Evolutionary conservation across 2,888 invertebrate species (phyloP).

Genomic region (Melanophora roralis): DNA sequence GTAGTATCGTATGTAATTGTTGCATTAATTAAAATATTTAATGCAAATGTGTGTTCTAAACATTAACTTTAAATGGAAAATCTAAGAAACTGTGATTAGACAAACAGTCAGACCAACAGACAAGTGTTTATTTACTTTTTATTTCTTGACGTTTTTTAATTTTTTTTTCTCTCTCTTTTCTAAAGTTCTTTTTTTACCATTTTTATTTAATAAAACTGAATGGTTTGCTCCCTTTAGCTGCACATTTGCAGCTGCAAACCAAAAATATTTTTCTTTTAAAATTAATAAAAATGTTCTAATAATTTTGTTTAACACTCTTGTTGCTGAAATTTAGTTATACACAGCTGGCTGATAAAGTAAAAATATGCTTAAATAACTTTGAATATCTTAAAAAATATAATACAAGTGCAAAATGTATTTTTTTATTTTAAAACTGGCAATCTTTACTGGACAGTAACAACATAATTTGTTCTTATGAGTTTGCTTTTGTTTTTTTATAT

Average conservation of each 20-base stretch:
- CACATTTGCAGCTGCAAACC: constrained; percentile 44
- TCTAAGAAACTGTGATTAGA: neutral
- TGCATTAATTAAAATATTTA: constrained; percentile 52
- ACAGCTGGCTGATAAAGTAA: constrained; percentile 47
- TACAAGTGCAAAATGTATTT: constrained; percentile 17
- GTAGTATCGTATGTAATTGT: constrained; percentile 38
- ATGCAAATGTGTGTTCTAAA: constrained; percentile 38
- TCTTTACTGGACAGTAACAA: constrained; percentile 46
- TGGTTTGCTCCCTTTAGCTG: neutral
- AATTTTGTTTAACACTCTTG: constrained; percentile 38
- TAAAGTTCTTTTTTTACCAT: constrained; percentile 21
- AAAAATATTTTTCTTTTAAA: constrained; percentile 12
- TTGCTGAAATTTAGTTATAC: constrained; percentile 55
- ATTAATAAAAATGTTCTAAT: constrained; percentile 42
- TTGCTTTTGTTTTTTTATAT: neutral
- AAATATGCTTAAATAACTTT: neutral
- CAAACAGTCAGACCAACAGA: constrained; percentile 9
- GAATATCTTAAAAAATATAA: constrained; percentile 3
- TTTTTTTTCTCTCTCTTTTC: constrained; percentile 10
- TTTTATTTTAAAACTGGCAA: constrained; percentile 14
- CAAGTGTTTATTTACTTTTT: constrained; percentile 58
- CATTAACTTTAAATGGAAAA: neutral
- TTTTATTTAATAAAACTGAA: constrained; percentile 4
- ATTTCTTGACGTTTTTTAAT: neutral
- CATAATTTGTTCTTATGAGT: constrained; percentile 58